phyloP scores from a whole-genome alignment of 2,113 vertebrate species.

The Myanophis thanlyinensis region DNA sequence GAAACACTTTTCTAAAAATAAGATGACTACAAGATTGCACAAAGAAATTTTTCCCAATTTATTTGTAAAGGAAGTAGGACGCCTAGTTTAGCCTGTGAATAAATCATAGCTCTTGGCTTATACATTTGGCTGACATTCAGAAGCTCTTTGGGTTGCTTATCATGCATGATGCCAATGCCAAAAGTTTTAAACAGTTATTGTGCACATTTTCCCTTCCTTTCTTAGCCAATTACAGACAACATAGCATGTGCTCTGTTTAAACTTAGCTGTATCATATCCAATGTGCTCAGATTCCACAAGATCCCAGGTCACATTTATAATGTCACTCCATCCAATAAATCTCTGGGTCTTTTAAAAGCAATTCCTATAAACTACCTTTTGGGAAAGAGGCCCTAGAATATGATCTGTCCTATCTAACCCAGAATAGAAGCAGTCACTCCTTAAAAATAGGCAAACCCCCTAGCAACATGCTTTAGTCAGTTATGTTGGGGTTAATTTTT shows the following conservation, averaged over 20 bases:
- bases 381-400: constrained; percentile 33
- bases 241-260: constrained; percentile 52
- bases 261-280: constrained; percentile 29
- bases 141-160: constrained; percentile 56
- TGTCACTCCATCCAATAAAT: background rate
- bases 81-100: constrained; percentile 43
- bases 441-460: background rate
- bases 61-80: constrained; percentile 48
- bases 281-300: constrained; percentile 7
- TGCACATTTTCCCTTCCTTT: constrained; percentile 33
- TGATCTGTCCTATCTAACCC: background rate
- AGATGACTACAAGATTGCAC: constrained; percentile 37
- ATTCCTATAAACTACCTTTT: constrained; percentile 42
- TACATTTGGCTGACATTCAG: constrained; percentile 47
- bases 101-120: constrained; percentile 59
- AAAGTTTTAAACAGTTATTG: constrained; percentile 35
- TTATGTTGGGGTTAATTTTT: background rate
- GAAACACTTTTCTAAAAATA: background rate
- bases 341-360: constrained; percentile 31
- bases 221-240: constrained; percentile 46
- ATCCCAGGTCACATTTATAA: background rate
- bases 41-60: constrained; percentile 37
- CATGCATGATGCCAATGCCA: constrained; percentile 6
- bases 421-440: constrained; percentile 18
- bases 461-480: background rate